Percentiles rank a stretch among this genome's conserved stretches.
These are phyloP conservation scores for Brevimyrus niger DNA, from an alignment of 2,113 vertebrate species.

Conservation along the genomic window DNA sequence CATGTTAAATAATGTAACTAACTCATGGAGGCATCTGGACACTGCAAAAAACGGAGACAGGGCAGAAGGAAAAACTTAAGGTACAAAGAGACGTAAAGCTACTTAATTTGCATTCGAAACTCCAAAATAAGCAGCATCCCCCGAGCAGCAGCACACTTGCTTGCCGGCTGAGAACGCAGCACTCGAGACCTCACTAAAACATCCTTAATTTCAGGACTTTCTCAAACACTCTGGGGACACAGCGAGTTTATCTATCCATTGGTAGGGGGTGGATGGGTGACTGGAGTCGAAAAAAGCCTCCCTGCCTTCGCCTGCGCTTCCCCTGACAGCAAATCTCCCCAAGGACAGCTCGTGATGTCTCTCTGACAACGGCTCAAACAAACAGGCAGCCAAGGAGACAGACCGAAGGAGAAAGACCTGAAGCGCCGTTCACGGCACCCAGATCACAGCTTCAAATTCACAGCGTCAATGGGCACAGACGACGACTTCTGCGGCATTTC, in stretches of 20 bases:
- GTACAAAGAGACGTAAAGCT: not conserved
- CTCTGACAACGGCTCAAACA: slow-evolving; percentile 1
- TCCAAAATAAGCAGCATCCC: not conserved
- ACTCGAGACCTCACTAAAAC: not conserved
- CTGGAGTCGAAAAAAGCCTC: not conserved
- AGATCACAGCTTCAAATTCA: not conserved
- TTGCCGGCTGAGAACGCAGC: not conserved
- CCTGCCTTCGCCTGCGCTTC: not conserved
- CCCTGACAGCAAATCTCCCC: not conserved
- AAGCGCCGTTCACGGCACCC: not conserved
- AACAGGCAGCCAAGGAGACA: not conserved
- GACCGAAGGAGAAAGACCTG: not conserved
- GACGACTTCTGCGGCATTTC: not conserved
- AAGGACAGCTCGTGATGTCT: not conserved
- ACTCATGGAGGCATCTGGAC: not conserved
- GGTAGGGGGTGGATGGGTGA: not conserved
- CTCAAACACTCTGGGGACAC: not conserved
- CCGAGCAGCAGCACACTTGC: not conserved
- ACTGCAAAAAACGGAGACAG: not conserved
- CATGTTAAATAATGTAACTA: not conserved
- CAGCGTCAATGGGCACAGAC: not conserved
- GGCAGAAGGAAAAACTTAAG: not conserved
- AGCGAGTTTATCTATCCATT: not conserved
- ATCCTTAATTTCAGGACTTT: not conserved
- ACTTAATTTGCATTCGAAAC: not conserved